Conservation (phyloP, 2,797 vertebrate species). For the Crax fasciolata region DNA sequence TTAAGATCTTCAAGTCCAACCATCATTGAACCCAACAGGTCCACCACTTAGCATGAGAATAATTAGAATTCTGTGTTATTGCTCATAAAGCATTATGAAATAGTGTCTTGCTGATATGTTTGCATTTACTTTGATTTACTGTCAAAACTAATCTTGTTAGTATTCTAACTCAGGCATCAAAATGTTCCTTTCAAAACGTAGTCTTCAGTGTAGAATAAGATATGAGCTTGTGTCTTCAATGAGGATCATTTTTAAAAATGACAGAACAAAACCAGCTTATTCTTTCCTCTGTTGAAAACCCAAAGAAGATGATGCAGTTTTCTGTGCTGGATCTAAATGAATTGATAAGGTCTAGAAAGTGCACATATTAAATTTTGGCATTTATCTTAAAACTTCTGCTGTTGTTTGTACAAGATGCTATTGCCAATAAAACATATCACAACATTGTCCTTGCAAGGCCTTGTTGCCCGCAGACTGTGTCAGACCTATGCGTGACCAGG, state of each 20-base stretch:
- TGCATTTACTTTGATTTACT: slow-evolving; percentile 13
- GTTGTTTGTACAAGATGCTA: neutral
- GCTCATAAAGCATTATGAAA: neutral
- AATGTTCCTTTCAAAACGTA: neutral
- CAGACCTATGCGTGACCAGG: neutral
- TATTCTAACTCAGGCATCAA: neutral
- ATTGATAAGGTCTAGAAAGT: neutral
- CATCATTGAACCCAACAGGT: neutral
- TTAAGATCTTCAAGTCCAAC: neutral
- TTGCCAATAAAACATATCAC: neutral
- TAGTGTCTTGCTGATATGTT: neutral
- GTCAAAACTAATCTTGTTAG: neutral
- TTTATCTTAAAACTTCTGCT: neutral
- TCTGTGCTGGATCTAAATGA: neutral
- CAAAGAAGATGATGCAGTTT: neutral
- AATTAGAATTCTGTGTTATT: neutral
- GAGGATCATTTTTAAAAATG: neutral
- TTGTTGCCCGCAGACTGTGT: neutral
- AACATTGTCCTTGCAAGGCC: fast-evolving
- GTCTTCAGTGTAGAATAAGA: neutral
- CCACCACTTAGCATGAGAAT: neutral
- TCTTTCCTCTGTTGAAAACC: neutral
- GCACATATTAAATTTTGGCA: neutral
- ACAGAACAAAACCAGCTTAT: neutral
- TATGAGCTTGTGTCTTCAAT: neutral